Base-by-base conservation (phyloP, 2,113 vertebrate genomes). In the Chrysemys picta region DNA sequence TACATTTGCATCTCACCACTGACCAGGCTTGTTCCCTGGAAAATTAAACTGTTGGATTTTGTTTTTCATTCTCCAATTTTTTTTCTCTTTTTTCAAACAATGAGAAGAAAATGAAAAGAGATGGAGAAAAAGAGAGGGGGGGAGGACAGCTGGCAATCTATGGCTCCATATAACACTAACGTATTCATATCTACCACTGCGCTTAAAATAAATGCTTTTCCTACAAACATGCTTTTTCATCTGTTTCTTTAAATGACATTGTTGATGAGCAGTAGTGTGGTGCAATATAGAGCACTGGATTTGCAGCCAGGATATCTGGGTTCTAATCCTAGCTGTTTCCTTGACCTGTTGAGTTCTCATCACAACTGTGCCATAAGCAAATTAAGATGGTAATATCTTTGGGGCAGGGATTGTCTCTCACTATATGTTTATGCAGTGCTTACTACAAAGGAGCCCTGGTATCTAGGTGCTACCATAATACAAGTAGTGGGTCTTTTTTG, bases 1-100 rank as follows among this genome's bases (percentile, higher is more conserved):
- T 93, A 87, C 82, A 85, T 94, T 96, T 95, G 57, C 27, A 42
- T 96, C 45, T 80, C 86, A 24, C 6, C 12, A 80, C 49, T 84
- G 72, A 79, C 38, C n/a, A 42, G 7, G 76, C 76, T 62, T 13
- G 1, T 84, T 93, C 50, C 80, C 87, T 76, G 45, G 27, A 87
- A 97, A 82, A 45, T 65, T 82, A 84, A 59, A 56, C 8, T 54
- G 87, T 19, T 62, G n/a, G 59, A 53, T 62, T 69, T 62, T 75
- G 84, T 12, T 49, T 85, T 52, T 69, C 22, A 62, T 75, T 10
- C 76, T 75, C 22, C 29, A 80, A 62, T 49, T 78, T 47, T 78
- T 13, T 13, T 31, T 8, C 14, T 6, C 57, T 35, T 4, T 92
- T 85, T 38, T 52, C 29, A 45, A 47, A 80, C 10, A 91, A 89